Percentiles rank a stretch among this genome's conserved stretches.
Conservation (phyloP, 2,888 invertebrate genomes). For the Rhopalosiphum nymphaeae region DNA sequence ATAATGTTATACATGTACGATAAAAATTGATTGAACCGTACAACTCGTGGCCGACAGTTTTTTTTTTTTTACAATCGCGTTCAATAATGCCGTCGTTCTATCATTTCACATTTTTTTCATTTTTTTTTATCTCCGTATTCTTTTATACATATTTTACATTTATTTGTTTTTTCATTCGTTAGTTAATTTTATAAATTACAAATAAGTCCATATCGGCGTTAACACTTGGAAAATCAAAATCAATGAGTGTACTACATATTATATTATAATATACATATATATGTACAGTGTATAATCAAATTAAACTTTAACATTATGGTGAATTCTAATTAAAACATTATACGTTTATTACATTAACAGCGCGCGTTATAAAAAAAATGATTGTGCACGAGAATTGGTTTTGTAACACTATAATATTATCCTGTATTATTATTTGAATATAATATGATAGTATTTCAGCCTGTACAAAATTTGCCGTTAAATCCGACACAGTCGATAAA, state of each 20-base stretch:
- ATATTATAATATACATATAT: neutral
- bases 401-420: neutral
- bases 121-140: neutral
- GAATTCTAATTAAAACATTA: neutral
- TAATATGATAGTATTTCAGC: neutral
- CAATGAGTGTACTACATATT: neutral
- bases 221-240: neutral
- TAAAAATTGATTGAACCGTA: slow-evolving; percentile 10
- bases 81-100: neutral
- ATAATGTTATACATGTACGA: neutral
- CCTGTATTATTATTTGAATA: neutral
- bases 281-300: too few relatives aligned
- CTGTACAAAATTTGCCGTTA: neutral
- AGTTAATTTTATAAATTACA: neutral
- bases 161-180: neutral
- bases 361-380: neutral
- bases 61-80: neutral
- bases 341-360: neutral
- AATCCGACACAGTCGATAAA: neutral
- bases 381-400: neutral
- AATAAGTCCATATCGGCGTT: neutral
- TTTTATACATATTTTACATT: neutral
- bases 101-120: neutral
- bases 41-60: neutral
- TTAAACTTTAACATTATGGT: neutral